A percentile compares a stretch with the other conserved stretches of the same genome.
Evolutionary conservation across 2,113 vertebrate genomes (phyloP).

Genomic region (Odontophorus gujanensis): DNA sequence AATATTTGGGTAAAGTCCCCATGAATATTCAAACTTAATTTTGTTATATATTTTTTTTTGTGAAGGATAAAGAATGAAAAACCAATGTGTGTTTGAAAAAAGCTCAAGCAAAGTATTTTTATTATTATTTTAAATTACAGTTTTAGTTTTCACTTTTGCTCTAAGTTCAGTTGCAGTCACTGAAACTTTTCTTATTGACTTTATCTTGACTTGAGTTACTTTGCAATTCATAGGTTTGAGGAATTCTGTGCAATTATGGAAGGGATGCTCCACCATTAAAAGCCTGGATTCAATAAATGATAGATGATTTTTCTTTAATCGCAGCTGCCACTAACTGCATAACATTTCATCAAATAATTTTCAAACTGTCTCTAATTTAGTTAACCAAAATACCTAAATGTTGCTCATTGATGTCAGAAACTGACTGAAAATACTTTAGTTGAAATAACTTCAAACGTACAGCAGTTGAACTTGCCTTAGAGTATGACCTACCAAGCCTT

Average conservation of each 20-base stretch:
- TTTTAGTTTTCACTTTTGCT: not conserved
- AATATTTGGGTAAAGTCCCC: not conserved
- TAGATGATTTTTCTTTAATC: not conserved
- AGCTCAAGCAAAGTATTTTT: not conserved
- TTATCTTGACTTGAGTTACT: not conserved
- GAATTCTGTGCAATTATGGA: not conserved
- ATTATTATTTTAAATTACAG: not conserved
- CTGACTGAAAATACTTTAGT: not conserved
- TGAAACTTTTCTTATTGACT: not conserved
- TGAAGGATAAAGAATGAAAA: not conserved
- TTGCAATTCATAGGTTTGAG: not conserved
- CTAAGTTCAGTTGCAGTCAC: not conserved
- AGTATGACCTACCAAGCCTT: not conserved
- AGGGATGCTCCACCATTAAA: not conserved
- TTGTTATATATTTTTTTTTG: not conserved
- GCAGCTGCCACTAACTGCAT: not conserved
- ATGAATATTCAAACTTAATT: not conserved
- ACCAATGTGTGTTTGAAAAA: not conserved
- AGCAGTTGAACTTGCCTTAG: not conserved
- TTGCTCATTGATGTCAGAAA: not conserved
- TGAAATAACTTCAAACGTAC: not conserved
- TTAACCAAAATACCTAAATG: slow-evolving; percentile 3
- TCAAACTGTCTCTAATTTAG: not conserved
- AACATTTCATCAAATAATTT: not conserved
- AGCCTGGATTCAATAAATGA: not conserved